Evolutionary conservation across 2,113 vertebrate genomes (phyloP), one percentile per base, ranked within the genome.

Genomic region (Syrrhaptes paradoxus): DNA sequence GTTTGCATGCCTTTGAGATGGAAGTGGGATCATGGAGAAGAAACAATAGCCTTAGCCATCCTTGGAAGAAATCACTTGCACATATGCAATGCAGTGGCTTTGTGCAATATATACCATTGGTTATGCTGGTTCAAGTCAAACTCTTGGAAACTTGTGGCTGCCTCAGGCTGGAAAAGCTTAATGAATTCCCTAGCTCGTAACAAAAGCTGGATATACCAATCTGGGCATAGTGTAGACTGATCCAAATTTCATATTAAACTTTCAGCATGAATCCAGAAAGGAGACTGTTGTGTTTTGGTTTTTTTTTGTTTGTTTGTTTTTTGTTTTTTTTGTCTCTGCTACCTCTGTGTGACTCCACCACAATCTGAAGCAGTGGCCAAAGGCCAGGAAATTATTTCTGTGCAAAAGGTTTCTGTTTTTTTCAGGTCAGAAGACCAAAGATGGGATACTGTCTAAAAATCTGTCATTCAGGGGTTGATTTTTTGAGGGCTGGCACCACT

Each of bases 161-260:
- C 79, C 52, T 72, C 22, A 9, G 72, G 62, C 67, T 75, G 38
- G 52, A 80, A 78, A 80, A 90, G 17, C 57, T 59, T 80, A 76
- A 81, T 74, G 43, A 93, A 89, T 81, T 93, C 74, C 66, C n/a
- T n/a, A 67, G 51, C 45, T 67, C 80, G 83, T 38, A 79, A 58
- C 3, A 1, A 9, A 65, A 51, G 22, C 21, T 57, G 34, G 31
- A 68, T 65, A 25, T 57, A 85, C 17, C 17, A 22, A 52, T 82
- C 25, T 72, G 57, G 18, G 26, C 0, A 0, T 32, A 54, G 28
- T 6, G 5, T 48, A 87, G 45, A 57, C 57, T 75, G 73, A 78
- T 67, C 13, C 29, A 90, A 89, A 91, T 91, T 57, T 91, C 6
- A 13, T 45, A 72, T 10, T 3, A 4, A 75, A 52, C 17, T 79